Percentiles rank a stretch among this genome's conserved stretches.
phyloP scores from a whole-genome alignment of 2,797 vertebrate genomes.

The Antennarius maculatus region DNA sequence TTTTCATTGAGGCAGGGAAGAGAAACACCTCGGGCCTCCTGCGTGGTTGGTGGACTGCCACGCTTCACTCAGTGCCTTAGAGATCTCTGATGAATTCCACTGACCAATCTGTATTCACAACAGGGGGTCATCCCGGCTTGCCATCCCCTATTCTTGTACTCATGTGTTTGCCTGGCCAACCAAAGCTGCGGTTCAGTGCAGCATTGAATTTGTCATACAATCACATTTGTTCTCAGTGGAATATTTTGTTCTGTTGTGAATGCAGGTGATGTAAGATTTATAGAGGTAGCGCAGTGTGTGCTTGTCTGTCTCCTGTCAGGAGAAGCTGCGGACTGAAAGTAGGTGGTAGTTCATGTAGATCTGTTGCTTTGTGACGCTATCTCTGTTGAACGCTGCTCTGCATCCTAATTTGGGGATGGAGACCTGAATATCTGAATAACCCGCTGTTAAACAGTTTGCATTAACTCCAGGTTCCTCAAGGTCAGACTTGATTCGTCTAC shows the following conservation, averaged over 20 bases:
- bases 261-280: background rate
- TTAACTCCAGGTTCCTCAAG: background rate
- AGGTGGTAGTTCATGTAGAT: too few relatives aligned
- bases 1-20: slow-evolving; percentile 36
- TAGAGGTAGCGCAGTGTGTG: background rate
- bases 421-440: background rate
- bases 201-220: background rate
- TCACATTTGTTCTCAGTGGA: background rate
- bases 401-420: background rate
- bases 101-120: slow-evolving; percentile 44
- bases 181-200: slow-evolving; percentile 6
- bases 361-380: background rate
- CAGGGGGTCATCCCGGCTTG: slow-evolving; percentile 23
- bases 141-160: slow-evolving; percentile 11
- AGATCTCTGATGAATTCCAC: slow-evolving; percentile 27
- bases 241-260: background rate
- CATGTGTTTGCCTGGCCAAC: background rate
- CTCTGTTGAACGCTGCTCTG: background rate
- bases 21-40: slow-evolving; percentile 39
- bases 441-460: background rate
- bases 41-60: slow-evolving; percentile 33
- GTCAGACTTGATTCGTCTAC: background rate
- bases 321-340: too few relatives aligned
- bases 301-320: too few relatives aligned
- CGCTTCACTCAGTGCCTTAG: slow-evolving; percentile 39